Base-by-base conservation (phyloP, 2,888 invertebrate species). In the Eremobia ochroleuca region DNA sequence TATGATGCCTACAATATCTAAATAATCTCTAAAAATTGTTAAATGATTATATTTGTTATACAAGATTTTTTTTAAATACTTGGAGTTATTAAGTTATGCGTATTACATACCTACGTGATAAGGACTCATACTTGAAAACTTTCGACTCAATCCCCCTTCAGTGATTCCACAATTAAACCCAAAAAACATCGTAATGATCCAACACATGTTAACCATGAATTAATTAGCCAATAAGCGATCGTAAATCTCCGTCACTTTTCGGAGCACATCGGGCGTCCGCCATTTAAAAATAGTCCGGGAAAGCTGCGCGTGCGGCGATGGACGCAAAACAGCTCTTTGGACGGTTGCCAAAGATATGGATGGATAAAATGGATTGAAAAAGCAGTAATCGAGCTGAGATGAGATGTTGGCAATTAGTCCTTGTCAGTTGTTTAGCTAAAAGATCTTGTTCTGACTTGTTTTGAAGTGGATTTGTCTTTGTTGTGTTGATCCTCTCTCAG, bases 201-300 rank as follows among this genome's bases (percentile, higher is more conserved):
- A 89, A 89, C 90, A 89, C 83, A 85, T 89, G 90, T 88, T 90
- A 88, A 85, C 88, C 83, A 86, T 79, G 86, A 88, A 90, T 92
- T 93, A 93, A 93, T 93, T 91, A 91, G 85, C 90, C 89, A 93
- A 93, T 94, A 93, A 89, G 85, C 82, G 88, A 82, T 91, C 92
- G 91, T 94, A 92, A 93, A 92, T 93, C 90, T 88, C 85, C 79
- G 89, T 85, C 87, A 85, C 86, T 86, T 88, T 90, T 89, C 85
- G 90, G 89, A 82, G 85, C 85, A 87, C 82, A 81, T 88, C 88
- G 89, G 76, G 87, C 81, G 85, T 82, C 78, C 78, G 85, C 85
- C 80, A 82, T 87, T 80, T 91, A 91, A 90, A 92, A 91, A 92
- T 93, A 92, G 89, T 87, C 82, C 78, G 88, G 88, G 91, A 88